Evolutionary conservation across 1,140 invertebrate species (phyloP).

Genomic region (Telenomus remus): DNA sequence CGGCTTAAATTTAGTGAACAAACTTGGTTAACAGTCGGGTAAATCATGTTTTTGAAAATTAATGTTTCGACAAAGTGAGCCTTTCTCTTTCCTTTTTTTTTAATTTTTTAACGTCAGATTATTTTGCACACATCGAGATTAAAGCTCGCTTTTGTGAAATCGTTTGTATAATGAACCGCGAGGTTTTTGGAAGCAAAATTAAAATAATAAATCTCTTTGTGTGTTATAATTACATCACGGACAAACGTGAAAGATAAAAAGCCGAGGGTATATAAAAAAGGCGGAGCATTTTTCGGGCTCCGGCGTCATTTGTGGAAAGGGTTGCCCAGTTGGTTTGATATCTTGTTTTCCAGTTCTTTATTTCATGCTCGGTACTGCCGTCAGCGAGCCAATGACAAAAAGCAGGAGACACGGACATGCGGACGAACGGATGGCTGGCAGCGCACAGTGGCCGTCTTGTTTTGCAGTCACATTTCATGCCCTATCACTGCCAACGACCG

Average conservation of each 20-base stretch:
- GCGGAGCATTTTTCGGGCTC: not conserved
- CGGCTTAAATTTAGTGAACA: too few species aligned
- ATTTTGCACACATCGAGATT: not conserved
- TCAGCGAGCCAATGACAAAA: slow-evolving; percentile 63
- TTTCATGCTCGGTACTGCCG: slow-evolving; percentile 29
- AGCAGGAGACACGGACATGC: slow-evolving; percentile 60
- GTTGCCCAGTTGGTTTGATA: slow-evolving; percentile 7
- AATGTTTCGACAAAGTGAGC: too few species aligned
- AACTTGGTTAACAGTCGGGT: too few species aligned
- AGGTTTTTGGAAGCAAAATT: slow-evolving; percentile 12
- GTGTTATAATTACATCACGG: slow-evolving; percentile 36
- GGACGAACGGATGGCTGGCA: slow-evolving; percentile 57
- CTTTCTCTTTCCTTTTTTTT: too few species aligned
- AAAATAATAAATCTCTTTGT: slow-evolving; percentile 37
- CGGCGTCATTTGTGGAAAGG: slow-evolving; percentile 32
- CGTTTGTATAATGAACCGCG: slow-evolving; percentile 13
- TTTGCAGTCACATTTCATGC: slow-evolving; percentile 31
- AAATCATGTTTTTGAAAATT: too few species aligned
- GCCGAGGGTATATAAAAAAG: slow-evolving; percentile 30
- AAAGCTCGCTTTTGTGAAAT: slow-evolving; percentile 18
- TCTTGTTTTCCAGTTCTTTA: slow-evolving; percentile 23
- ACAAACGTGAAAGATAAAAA: slow-evolving; percentile 6
- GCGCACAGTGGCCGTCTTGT: slow-evolving; percentile 67
- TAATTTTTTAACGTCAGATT: too few species aligned
- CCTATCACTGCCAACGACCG: slow-evolving; percentile 46